Percentiles rank a stretch among this genome's conserved stretches.
Evolutionary conservation across 2,797 vertebrate species (phyloP).

Genomic region (Amblyopsis hoosieri): DNA sequence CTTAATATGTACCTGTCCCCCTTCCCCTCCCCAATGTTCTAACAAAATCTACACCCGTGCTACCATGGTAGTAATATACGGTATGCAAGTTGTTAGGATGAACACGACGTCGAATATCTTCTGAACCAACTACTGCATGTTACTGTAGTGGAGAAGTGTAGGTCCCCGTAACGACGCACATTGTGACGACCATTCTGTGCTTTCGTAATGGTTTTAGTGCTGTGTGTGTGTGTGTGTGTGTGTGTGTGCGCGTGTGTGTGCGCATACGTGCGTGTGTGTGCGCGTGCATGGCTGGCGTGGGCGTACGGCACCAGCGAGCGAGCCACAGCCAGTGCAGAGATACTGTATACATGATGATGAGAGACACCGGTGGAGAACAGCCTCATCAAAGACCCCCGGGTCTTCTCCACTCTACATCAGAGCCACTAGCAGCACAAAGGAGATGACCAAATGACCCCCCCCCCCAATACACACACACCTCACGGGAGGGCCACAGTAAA

Average conservation of each 20-base stretch:
- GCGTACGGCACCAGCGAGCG: conserved; percentile 10
- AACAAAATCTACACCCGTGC: too few species aligned
- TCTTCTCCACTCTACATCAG: conserved; percentile 67
- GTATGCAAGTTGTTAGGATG: too few species aligned
- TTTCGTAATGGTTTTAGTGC: background rate
- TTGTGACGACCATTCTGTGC: too few species aligned
- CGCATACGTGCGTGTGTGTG: conserved; percentile 4
- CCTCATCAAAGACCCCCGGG: conserved; percentile 72
- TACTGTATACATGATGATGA: conserved; percentile 63
- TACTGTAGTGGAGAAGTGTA: too few species aligned
- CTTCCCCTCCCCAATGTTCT: too few species aligned
- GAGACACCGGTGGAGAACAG: conserved; percentile 53
- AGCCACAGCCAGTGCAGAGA: conserved; percentile 9
- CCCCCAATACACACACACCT: background rate
- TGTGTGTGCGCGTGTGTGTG: conserved; percentile 1
- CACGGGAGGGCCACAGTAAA: too few species aligned
- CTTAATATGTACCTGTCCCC: too few species aligned
- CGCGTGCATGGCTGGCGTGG: conserved; percentile 12
- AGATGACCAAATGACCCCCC: conserved; percentile 64
- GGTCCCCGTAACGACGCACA: too few species aligned
- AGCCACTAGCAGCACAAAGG: conserved; percentile 63
- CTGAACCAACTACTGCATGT: too few species aligned
- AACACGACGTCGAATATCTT: too few species aligned
- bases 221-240: conserved; percentile 10
- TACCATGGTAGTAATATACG: too few species aligned